Conservation (phyloP, 1,140 invertebrate species). For the Cephus cinctus region DNA sequence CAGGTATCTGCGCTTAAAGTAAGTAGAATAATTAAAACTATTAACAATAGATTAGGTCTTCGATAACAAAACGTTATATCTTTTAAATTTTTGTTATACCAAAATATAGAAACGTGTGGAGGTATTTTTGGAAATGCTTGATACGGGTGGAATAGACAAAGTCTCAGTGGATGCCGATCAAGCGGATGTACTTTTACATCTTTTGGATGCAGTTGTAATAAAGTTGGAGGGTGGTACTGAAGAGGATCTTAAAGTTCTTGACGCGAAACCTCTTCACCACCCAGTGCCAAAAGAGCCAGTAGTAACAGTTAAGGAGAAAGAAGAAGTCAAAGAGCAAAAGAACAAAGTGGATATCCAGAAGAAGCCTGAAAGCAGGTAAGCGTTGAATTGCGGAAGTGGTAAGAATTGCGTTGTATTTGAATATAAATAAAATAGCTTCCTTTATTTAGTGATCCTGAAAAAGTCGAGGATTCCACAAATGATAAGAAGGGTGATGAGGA, state of each 20-base stretch:
- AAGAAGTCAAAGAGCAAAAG: constrained; percentile 46
- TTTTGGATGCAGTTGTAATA: constrained; percentile 96
- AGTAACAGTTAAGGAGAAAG: constrained; percentile 41
- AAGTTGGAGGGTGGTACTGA: constrained; percentile 97
- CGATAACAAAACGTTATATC: constrained; percentile 2
- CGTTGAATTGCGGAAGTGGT: neutral
- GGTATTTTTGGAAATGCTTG: constrained; percentile 86
- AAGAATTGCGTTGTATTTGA: constrained; percentile 3
- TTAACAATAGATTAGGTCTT: constrained; percentile 8
- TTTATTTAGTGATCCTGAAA: too few species aligned
- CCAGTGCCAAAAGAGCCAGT: constrained; percentile 11
- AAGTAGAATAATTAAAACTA: constrained; percentile 29
- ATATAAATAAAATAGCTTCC: too few species aligned
- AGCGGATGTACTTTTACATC: constrained; percentile 79
- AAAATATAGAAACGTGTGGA: constrained; percentile 75
- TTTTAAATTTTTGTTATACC: neutral
- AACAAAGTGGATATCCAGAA: constrained; percentile 41
- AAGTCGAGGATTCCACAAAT: too few species aligned
- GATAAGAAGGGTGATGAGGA: constrained; percentile 24
- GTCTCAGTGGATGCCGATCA: constrained; percentile 86
- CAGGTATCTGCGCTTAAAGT: constrained; percentile 81
- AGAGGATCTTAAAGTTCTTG: constrained; percentile 83
- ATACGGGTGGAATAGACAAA: constrained; percentile 71
- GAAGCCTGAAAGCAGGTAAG: constrained; percentile 37
- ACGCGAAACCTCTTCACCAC: constrained; percentile 59